phyloP scores from a whole-genome alignment of 2,113 vertebrate species.

The Poeciliopsis turrubarensis region DNA sequence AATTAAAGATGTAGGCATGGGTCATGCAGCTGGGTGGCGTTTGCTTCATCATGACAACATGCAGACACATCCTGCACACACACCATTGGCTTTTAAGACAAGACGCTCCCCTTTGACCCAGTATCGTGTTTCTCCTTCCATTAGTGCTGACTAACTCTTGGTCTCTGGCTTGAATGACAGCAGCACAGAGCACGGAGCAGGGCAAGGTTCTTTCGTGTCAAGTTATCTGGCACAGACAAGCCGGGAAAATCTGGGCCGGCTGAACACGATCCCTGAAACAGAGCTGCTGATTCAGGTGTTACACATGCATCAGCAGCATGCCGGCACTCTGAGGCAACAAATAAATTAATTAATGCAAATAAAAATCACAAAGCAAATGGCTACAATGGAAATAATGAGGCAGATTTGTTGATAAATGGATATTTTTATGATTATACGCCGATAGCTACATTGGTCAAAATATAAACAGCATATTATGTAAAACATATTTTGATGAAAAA shows the following conservation, averaged over 20 bases:
- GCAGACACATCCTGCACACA: slow-evolving; percentile 25
- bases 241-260: slow-evolving; percentile 64
- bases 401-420: neutral
- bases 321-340: slow-evolving; percentile 25
- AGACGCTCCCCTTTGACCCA: slow-evolving; percentile 41
- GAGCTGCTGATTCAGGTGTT: slow-evolving; percentile 55
- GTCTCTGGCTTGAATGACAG: slow-evolving; percentile 65
- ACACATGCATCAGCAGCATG: slow-evolving; percentile 44
- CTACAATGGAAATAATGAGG: neutral
- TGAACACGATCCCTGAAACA: slow-evolving; percentile 72
- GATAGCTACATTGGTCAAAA: neutral
- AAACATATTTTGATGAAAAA: neutral
- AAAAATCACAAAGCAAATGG: slow-evolving; percentile 13
- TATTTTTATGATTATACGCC: neutral
- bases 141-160: slow-evolving; percentile 73
- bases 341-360: neutral
- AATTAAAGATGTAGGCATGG: slow-evolving; percentile 30
- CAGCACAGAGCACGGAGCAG: slow-evolving; percentile 17
- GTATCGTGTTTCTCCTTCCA: slow-evolving; percentile 71
- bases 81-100: slow-evolving; percentile 33
- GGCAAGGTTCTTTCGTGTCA: slow-evolving; percentile 52
- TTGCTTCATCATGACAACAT: slow-evolving; percentile 51
- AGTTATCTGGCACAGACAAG: slow-evolving; percentile 63
- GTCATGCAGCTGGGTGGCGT: slow-evolving; percentile 41
- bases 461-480: neutral